Conservation (phyloP, 2,113 vertebrate genomes). For the Grantiella picta region DNA sequence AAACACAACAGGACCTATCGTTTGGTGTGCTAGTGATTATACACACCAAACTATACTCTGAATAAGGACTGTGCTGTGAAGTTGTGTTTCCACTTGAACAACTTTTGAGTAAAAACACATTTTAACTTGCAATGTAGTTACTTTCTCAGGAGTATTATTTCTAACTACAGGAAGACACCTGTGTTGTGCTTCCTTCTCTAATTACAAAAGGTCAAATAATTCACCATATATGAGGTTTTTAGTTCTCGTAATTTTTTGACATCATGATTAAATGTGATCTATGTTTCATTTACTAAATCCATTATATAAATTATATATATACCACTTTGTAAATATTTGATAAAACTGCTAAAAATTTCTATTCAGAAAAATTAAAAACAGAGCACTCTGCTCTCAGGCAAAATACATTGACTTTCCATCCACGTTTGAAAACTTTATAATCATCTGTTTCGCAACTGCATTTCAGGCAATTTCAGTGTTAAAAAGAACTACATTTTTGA, state of each 20-base stretch:
- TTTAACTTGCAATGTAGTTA: not conserved
- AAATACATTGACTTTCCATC: not conserved
- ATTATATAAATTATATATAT: slow-evolving; percentile 63
- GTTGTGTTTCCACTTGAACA: slow-evolving; percentile 45
- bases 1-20: not conserved
- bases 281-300: slow-evolving; percentile 48
- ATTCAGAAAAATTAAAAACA: not conserved
- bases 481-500: not conserved
- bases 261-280: slow-evolving; percentile 53
- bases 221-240: slow-evolving; percentile 18
- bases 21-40: slow-evolving; percentile 37
- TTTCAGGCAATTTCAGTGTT: slow-evolving; percentile 1
- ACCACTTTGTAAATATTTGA: slow-evolving; percentile 38
- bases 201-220: slow-evolving; percentile 61
- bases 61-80: not conserved
- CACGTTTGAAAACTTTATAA: not conserved
- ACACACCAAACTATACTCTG: not conserved
- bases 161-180: slow-evolving; percentile 69
- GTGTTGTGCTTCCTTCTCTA: slow-evolving; percentile 31
- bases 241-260: slow-evolving; percentile 31
- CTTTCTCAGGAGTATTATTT: slow-evolving; percentile 47
- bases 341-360: slow-evolving; percentile 35
- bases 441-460: not conserved
- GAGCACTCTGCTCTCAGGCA: not conserved
- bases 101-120: slow-evolving; percentile 66